A percentile compares a stretch with the other conserved stretches of the same genome.
phyloP scores from a whole-genome alignment of 2,888 invertebrate genomes.

The Megastigmus dorsalis region DNA sequence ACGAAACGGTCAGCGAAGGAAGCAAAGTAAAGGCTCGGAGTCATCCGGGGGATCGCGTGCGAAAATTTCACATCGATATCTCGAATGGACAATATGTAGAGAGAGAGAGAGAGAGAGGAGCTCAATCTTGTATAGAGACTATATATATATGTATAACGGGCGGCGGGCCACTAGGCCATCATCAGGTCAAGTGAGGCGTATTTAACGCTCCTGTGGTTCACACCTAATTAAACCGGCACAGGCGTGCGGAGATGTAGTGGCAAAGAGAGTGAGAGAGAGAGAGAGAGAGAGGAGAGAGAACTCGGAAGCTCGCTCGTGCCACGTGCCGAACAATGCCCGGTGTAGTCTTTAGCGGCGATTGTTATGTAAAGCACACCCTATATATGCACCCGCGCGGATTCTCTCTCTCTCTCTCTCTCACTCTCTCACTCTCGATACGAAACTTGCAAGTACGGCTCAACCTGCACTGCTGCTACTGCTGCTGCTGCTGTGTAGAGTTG shows the following conservation, averaged over 20 bases:
- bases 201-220: conserved; percentile 73
- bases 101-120: background rate
- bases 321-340: conserved; percentile 73
- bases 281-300: too few relatives aligned
- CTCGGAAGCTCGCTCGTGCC: conserved; percentile 63
- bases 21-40: conserved; percentile 31
- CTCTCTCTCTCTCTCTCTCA: too few relatives aligned
- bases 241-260: too few relatives aligned
- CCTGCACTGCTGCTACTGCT: background rate
- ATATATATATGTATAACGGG: background rate
- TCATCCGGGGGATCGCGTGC: conserved; percentile 44
- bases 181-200: conserved; percentile 73
- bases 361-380: conserved; percentile 74
- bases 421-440: too few relatives aligned
- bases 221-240: conserved; percentile 74
- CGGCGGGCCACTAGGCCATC: conserved; percentile 66
- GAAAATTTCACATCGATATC: conserved; percentile 45
- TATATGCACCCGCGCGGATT: background rate
- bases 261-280: too few relatives aligned
- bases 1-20: background rate
- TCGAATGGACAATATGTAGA: background rate
- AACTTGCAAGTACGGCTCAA: background rate
- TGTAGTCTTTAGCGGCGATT: conserved; percentile 73
- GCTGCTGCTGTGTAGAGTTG: too few relatives aligned
- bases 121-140: background rate